phyloP scores from a whole-genome alignment of 2,888 invertebrate genomes.

The Epiblema foenella region DNA sequence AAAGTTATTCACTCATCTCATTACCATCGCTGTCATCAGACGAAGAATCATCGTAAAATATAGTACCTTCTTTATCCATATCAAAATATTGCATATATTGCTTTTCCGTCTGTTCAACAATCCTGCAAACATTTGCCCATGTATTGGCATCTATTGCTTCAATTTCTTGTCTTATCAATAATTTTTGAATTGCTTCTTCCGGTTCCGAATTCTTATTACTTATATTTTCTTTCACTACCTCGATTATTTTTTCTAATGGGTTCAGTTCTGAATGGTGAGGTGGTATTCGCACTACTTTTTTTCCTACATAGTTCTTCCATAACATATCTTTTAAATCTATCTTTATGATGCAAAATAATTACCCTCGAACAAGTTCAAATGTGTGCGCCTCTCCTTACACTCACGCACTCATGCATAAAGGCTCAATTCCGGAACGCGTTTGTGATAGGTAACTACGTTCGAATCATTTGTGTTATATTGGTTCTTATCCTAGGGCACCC shows the following conservation, averaged over 20 bases:
- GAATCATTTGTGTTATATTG: no score
- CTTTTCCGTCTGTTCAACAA: neutral
- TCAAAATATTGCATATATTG: constrained; percentile 1
- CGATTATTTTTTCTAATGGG: neutral
- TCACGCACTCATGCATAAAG: neutral
- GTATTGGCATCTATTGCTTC: neutral
- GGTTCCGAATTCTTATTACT: neutral
- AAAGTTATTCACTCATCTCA: neutral
- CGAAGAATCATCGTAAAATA: neutral
- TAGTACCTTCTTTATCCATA: neutral
- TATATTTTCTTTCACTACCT: neutral
- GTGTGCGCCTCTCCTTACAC: neutral
- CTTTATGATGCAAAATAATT: constrained; percentile 4
- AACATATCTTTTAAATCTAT: neutral
- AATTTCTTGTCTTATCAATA: neutral
- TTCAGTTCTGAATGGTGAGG: neutral
- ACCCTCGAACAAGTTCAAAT: neutral
- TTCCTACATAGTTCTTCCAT: neutral
- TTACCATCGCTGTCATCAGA: neutral
- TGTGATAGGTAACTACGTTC: neutral
- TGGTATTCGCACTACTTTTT: neutral
- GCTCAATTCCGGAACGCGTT: neutral
- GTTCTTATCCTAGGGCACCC: no score
- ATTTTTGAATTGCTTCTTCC: neutral
- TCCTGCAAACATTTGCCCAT: neutral